Base-by-base conservation (phyloP, 2,113 vertebrate genomes). In the Channa argus region DNA sequence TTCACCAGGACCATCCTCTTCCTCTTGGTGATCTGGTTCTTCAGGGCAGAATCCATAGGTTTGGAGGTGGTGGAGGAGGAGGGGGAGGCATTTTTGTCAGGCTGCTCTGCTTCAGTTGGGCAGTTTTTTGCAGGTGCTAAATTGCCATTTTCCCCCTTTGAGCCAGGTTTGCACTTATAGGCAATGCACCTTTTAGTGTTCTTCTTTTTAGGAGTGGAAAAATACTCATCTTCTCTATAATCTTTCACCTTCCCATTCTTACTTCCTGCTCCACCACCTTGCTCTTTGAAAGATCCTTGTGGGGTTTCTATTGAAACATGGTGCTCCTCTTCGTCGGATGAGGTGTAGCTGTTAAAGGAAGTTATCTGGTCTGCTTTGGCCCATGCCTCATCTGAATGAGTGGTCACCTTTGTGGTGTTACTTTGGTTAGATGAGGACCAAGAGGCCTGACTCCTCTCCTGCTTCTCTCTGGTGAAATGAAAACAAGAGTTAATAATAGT, bases 1-100 rank as follows among this genome's bases (percentile, higher is more conserved):
- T 99, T 99, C 84, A 99, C 94, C 5, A 99, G 95, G 83, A 99
- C 97, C 95, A 97, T 97, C 83, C 97, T 94, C 87, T 99, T 99
- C 49, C 97, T 95, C 88, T 99, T 99, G 63, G 98, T 99, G 88
- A 98, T 97, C 89, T 98, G 97, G 82, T 91, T 96, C 86, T 95
- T 98, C 89, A 98, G 91, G 84, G 71, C 95, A 34, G 95, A 91
- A 83, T 98, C 95, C 63, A 96, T 93, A 77, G 93, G 95, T 90
- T 95, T 97, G 72, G 91, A 87, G 3, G 95, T 81, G 33, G 95
- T 94, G 91, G 95, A 90, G 4, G 95, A 88, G 9, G 97, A 94
- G 63, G 95, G 88, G 2, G 95, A 95, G 43, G 89, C 54, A 33
- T 87, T 87, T 73, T 90, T 84, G n/a, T 63, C 45, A 52, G 95